Conservation (phyloP, 2,888 invertebrate genomes). For the Rhamphomyia laevipes region DNA sequence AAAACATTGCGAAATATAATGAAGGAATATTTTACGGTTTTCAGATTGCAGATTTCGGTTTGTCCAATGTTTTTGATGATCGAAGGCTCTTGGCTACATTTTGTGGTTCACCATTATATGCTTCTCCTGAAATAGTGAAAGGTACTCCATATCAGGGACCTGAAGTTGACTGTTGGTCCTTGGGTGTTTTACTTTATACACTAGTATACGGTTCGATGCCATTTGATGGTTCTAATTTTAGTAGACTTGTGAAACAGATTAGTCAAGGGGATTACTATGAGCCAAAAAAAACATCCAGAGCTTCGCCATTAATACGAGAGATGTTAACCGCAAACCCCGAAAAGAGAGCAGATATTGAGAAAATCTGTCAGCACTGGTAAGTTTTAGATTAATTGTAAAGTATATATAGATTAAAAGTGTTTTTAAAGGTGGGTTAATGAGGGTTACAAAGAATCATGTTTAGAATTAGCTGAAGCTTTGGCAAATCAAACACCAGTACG, state of each 20-base stretch:
- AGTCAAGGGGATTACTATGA: conserved; percentile 96
- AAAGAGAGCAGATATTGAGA: conserved; percentile 81
- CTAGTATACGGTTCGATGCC: conserved; percentile 99
- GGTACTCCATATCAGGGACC: conserved; percentile 95
- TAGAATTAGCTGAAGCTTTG: conserved; percentile 74
- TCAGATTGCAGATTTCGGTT: conserved; percentile 95
- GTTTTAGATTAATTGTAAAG: conserved; percentile 17
- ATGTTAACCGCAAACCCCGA: conserved; percentile 89
- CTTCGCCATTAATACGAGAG: conserved; percentile 85
- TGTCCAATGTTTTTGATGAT: conserved; percentile 93
- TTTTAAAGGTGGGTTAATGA: conserved; percentile 73
- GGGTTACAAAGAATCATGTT: conserved; percentile 66
- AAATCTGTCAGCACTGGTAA: conserved; percentile 86
- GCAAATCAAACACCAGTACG: conserved; percentile 86
- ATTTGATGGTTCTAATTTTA: conserved; percentile 97
- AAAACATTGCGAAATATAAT: no score
- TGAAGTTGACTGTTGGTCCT: conserved; percentile 89
- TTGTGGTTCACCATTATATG: conserved; percentile 93
- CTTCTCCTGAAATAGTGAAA: conserved; percentile 95
- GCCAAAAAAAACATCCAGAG: conserved; percentile 86
- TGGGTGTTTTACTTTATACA: conserved; percentile 94
- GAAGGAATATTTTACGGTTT: no score
- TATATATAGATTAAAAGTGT: neutral
- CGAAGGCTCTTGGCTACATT: conserved; percentile 78
- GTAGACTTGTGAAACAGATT: conserved; percentile 90